Base-by-base conservation (phyloP, 2,888 invertebrate genomes). In the Meliscaeva auricollis region DNA sequence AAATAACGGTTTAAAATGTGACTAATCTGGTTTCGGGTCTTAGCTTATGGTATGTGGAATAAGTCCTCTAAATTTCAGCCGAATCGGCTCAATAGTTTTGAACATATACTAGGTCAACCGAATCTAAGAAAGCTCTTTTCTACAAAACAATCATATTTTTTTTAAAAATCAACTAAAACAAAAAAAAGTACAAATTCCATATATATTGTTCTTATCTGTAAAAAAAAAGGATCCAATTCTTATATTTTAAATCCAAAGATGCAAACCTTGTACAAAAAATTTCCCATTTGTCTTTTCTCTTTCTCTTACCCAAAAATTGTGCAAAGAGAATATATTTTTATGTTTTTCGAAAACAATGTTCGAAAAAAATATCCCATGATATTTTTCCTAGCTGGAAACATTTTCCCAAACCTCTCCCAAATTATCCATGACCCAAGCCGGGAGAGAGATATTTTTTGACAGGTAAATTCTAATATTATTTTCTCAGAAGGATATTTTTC, bases 401-500 rank as follows among this genome's bases (percentile, higher is more conserved):
- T 26, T 26, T 26, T 26, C 11, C 38, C 1, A 32, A 32, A 54
- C 30, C 3, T 30, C 1, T 22, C 58, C 35, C 38, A 58, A 58
- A 38, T 13, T 8, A 20, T 58, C 20, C 35, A 38, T 58, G 35
- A 58, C 58, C 58, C 38, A 38, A 13, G 17, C 58, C 20, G 4
- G 35, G 13, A 20, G 38, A 58, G n/a, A 20, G 20, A 9, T 38
- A 38, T 48, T n/a, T 48, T n/a, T 38, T 58, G 38, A 38, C 56
- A 20, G 32, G 15, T 32, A 15, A 32, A 26, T 3, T 56, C 11
- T 50, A 1, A 2, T 26, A 26, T 7, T 54, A 54, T 54, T 30
- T 30, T 26, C 52, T 52, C 26, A 11, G 5, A 38, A 26, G 20
- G 22, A 26, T 26, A 41, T 22, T 60, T 60, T 60, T 60, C 60